Evolutionary conservation across 2,113 vertebrate genomes (phyloP).

Genomic region (Seriola dumerili): DNA sequence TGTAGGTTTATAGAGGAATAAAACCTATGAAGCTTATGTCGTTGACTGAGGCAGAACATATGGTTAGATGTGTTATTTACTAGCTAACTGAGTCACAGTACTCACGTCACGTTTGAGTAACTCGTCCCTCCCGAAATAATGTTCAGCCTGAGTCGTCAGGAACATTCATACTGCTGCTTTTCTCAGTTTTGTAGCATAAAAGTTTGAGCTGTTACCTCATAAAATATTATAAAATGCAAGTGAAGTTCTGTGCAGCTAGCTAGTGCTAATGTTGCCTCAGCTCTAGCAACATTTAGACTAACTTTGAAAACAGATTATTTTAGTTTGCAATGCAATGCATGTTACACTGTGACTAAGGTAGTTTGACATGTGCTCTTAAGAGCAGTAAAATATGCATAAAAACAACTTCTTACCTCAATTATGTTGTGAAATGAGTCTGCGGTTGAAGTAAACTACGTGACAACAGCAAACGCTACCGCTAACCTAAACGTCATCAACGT

Average conservation of each 20-base stretch:
- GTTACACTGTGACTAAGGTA: background rate
- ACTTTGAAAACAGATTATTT: background rate
- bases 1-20: no score
- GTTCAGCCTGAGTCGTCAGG: background rate
- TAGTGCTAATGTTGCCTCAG: background rate
- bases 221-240: background rate
- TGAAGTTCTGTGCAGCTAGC: background rate
- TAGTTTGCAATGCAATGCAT: background rate
- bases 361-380: fast-evolving
- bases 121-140: background rate
- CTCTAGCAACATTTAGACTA: background rate
- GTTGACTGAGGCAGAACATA: background rate
- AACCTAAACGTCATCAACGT: conserved; percentile 13
- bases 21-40: background rate
- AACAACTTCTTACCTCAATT: background rate
- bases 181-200: background rate
- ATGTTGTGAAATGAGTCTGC: background rate
- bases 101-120: background rate
- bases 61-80: background rate
- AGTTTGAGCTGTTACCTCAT: no score
- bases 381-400: background rate
- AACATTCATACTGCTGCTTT: background rate
- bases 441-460: background rate
- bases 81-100: background rate
- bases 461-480: background rate